Evolutionary conservation across 2,113 vertebrate species (phyloP).

Genomic region (Drymodes brunneopygia): DNA sequence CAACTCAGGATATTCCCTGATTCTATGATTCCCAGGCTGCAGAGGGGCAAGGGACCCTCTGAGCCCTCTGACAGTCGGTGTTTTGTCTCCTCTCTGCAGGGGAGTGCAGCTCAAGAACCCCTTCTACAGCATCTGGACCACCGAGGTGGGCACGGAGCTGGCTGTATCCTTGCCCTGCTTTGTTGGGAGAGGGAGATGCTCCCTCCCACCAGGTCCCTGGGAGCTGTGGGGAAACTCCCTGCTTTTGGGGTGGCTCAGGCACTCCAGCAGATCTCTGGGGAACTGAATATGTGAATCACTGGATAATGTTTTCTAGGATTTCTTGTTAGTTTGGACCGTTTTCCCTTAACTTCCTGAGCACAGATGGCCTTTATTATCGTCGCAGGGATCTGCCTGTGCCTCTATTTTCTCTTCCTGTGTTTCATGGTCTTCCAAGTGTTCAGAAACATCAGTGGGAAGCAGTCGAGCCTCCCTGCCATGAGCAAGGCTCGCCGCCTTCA

Average conservation of each 20-base stretch:
- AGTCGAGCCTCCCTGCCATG: constrained; percentile 90
- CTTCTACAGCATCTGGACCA: constrained; percentile 98
- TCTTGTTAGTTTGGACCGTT: not conserved
- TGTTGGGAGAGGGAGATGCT: not conserved
- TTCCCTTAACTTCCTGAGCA: constrained; percentile 30
- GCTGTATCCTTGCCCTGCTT: constrained; percentile 86
- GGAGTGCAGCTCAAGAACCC: constrained; percentile 96
- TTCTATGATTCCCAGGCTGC: not conserved
- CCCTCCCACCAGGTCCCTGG: not conserved
- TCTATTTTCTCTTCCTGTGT: constrained; percentile 97
- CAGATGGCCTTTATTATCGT: constrained; percentile 99
- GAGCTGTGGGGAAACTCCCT: not conserved
- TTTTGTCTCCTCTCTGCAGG: constrained; percentile 68
- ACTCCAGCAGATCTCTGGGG: not conserved
- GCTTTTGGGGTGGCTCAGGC: not conserved
- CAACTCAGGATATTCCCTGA: not conserved
- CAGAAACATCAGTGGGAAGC: constrained; percentile 94
- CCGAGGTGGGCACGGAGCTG: constrained; percentile 89
- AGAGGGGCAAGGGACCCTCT: not conserved
- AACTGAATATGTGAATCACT: not conserved
- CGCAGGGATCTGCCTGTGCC: constrained; percentile 93
- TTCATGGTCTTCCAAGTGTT: constrained; percentile 99
- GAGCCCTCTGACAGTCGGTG: not conserved
- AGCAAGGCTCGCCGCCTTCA: constrained; percentile 90
- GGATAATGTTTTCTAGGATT: not conserved